Conservation (phyloP, 2,113 vertebrate genomes). For the Sarotherodon lohbergeri region DNA sequence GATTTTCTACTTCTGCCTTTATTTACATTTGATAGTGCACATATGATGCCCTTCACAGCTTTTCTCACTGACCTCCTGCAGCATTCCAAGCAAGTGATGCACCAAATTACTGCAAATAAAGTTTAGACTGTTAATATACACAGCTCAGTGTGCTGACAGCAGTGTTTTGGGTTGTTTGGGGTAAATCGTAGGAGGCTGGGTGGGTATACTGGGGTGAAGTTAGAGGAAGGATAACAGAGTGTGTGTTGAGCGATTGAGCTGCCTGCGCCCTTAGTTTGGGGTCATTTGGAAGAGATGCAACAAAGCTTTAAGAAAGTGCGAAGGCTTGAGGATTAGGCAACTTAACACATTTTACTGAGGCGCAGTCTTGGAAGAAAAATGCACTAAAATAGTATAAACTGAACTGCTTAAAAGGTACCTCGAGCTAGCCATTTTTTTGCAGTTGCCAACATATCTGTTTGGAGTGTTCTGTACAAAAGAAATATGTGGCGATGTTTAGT, state of each 20-base stretch:
- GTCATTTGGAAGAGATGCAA: slow-evolving; percentile 16
- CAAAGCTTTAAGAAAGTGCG: not conserved
- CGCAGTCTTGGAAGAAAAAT: not conserved
- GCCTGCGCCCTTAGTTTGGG: not conserved
- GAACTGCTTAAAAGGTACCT: not conserved
- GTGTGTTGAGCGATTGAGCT: slow-evolving; percentile 22
- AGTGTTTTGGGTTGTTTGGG: slow-evolving; percentile 31
- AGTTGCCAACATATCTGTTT: not conserved
- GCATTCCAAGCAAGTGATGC: slow-evolving; percentile 42
- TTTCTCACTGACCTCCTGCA: not conserved
- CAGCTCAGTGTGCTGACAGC: slow-evolving; percentile 13
- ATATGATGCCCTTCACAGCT: not conserved
- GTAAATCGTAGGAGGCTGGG: not conserved
- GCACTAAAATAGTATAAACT: not conserved
- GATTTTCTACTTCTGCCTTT: slow-evolving; percentile 20
- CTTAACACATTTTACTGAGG: not conserved
- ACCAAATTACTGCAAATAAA: slow-evolving; percentile 41
- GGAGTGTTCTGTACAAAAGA: not conserved
- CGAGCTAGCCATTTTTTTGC: not conserved
- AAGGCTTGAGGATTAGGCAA: not conserved
- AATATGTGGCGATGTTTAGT: slow-evolving; percentile 1
- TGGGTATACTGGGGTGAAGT: not conserved
- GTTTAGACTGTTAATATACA: slow-evolving; percentile 25
- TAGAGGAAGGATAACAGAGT: slow-evolving; percentile 4
- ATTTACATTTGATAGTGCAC: slow-evolving; percentile 27